Evolutionary conservation across 1,140 invertebrate species (phyloP), one percentile per base, ranked within the genome.

Genomic region (Diorhabda sublineata): DNA sequence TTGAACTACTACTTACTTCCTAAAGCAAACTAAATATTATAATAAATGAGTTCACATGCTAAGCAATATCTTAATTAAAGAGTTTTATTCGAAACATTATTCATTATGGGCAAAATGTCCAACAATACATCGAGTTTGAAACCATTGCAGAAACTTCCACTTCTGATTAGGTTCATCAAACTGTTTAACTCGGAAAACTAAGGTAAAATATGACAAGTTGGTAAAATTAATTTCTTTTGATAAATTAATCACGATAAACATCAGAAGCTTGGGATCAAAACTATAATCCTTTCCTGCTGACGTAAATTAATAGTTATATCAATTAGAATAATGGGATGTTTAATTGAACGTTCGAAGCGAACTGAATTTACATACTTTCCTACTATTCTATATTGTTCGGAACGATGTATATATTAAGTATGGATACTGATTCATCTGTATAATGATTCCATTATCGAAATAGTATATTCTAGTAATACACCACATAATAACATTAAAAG

Each of bases 241-340:
- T 52, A 52, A 52, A 52, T 52, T 52, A 52, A 52, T 52, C 47
- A 52, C 4, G 47, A 52, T 52, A 52, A 52, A 52, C 47, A 52
- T 52, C 47, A 52, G 6, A 52, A n/a, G 47, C 47, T 52, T n/a
- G 6, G n/a, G n/a, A 3, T n/a, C 4, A 52, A 52, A 52, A 52
- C 47, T 52, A 52, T 52, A 52, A 52, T 52, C 47, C 47, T 2
- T n/a, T 52, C 6, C n/a, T 52, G 6, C n/a, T 52, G 47, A 52
- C 47, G 47, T 52, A 52, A 52, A 52, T 52, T 52, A 52, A 52
- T 52, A 52, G 47, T 52, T 52, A n/a, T 52, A 52, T 8, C 47
- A 52, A 52, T 52, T 52, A 52, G n/a, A 52, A 3, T 52, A 52
- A 52, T 52, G 47, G 47, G n/a, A 52, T 52, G n/a, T 52, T 52